phyloP scores from a whole-genome alignment of 2,888 invertebrate species.

The Eurois occulta region DNA sequence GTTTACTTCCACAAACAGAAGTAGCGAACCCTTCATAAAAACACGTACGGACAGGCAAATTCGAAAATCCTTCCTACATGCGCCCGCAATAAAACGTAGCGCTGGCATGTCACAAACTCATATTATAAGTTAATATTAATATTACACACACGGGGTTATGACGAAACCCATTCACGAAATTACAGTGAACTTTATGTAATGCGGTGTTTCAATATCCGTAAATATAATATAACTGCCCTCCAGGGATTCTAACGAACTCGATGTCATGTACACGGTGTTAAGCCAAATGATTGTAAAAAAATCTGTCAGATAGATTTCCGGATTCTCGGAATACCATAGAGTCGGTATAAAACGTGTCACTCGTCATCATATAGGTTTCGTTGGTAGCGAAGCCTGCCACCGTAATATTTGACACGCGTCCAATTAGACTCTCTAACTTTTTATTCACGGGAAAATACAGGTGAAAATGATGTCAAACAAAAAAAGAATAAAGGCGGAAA shows the following conservation, averaged over 20 bases:
- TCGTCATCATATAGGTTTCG: constrained; percentile 69
- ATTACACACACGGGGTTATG: constrained; percentile 45
- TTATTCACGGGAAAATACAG: constrained; percentile 65
- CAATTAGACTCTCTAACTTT: constrained; percentile 72
- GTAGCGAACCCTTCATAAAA: constrained; percentile 65
- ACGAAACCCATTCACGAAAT: constrained; percentile 50
- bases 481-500: constrained; percentile 41
- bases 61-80: constrained; percentile 53
- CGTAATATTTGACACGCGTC: constrained; percentile 71
- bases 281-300: constrained; percentile 47
- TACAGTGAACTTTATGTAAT: constrained; percentile 46
- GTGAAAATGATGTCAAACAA: constrained; percentile 62
- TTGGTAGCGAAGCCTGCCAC: constrained; percentile 65
- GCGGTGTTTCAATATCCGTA: constrained; percentile 56
- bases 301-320: constrained; percentile 47
- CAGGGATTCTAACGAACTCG: constrained; percentile 38
- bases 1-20: constrained; percentile 71
- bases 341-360: constrained; percentile 57
- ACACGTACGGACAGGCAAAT: constrained; percentile 53
- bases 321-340: constrained; percentile 47
- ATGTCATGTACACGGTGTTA: constrained; percentile 48
- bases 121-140: constrained; percentile 37
- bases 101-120: constrained; percentile 52
- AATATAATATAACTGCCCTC: constrained; percentile 47
- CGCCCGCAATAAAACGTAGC: constrained; percentile 58